phyloP scores from a whole-genome alignment of 1,140 invertebrate genomes.

The Camponotus vicinus region DNA sequence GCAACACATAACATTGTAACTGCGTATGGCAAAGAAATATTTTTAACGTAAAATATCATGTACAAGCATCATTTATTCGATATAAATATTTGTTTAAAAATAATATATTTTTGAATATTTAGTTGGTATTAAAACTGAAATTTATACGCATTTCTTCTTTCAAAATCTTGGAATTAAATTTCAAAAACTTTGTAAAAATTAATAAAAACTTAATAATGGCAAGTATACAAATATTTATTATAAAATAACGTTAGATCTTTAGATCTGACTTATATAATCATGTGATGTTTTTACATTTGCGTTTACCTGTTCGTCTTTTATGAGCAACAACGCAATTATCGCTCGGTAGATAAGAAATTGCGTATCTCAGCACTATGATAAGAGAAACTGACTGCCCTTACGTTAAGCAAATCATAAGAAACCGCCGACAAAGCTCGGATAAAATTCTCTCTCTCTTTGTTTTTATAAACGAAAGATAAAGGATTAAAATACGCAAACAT shows the following conservation, averaged over 20 bases:
- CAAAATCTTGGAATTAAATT: neutral
- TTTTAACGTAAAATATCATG: neutral
- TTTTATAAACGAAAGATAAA: slow-evolving; percentile 39
- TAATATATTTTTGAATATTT: neutral
- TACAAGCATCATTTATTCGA: neutral
- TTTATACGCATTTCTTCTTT: neutral
- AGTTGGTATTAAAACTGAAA: neutral
- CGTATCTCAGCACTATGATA: slow-evolving; percentile 36
- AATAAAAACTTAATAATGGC: neutral
- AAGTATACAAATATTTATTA: slow-evolving; percentile 13
- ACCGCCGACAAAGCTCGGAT: neutral
- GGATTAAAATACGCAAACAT: neutral
- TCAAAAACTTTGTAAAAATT: neutral
- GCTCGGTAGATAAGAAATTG: slow-evolving; percentile 41
- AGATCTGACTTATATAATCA: neutral
- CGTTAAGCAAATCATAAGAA: slow-evolving; percentile 58
- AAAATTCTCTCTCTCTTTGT: slow-evolving; percentile 20
- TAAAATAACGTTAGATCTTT: neutral
- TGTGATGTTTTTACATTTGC: neutral
- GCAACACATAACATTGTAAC: slow-evolving; percentile 6
- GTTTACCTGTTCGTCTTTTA: slow-evolving; percentile 44
- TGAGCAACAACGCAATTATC: slow-evolving; percentile 46
- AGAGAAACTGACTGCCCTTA: slow-evolving; percentile 26
- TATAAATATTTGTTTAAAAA: neutral
- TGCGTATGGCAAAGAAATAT: neutral